Conservation (phyloP, 2,113 vertebrate genomes). For the Rattus rattus region DNA sequence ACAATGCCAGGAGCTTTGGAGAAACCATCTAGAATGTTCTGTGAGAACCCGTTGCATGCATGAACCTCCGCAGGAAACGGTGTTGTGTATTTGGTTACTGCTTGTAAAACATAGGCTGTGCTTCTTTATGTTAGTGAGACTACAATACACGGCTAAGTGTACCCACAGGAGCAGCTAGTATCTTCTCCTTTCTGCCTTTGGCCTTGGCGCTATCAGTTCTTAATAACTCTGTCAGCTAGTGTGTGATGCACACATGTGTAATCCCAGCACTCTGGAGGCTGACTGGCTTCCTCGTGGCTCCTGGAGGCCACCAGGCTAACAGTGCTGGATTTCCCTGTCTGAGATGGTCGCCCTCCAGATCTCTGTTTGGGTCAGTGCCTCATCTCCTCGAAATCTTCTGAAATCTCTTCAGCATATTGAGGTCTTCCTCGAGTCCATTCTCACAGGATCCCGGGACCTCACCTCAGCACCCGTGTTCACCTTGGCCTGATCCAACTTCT, state of each 20-base stretch:
- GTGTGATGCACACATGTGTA: not conserved
- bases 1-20: not conserved
- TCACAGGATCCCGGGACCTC: no score
- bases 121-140: not conserved
- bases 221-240: not conserved
- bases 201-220: not conserved
- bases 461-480: no score
- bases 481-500: no score
- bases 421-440: no score
- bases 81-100: slow-evolving; percentile 1
- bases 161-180: not conserved
- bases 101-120: not conserved
- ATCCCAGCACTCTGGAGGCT: not conserved
- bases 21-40: slow-evolving; percentile 15
- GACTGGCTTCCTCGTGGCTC: not conserved
- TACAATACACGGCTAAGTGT: no score
- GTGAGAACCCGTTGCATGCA: not conserved
- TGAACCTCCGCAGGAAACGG: not conserved
- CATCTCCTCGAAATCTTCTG: no score
- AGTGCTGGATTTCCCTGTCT: no score
- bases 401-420: no score
- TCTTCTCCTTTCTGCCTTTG: not conserved
- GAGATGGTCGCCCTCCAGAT: no score
- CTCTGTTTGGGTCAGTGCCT: no score
- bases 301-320: no score